Base-by-base conservation (phyloP, 2,888 invertebrate genomes). In the Latheticus oryzae region DNA sequence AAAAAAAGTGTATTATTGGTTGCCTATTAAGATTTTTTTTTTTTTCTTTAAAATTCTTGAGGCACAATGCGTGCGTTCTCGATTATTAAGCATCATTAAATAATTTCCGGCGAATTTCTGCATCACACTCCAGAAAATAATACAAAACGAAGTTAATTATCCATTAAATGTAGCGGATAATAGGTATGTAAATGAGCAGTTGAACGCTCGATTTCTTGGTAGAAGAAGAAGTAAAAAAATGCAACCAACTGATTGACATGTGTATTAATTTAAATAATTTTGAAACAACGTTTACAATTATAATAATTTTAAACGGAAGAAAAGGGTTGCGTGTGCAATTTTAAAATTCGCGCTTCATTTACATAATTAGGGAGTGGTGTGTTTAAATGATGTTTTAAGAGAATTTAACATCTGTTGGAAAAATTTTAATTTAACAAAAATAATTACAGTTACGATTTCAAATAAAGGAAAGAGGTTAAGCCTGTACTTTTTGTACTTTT, bases 181-280 rank as follows among this genome's bases (percentile, higher is more conserved):
- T 58, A n/a, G 53, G 43, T 50, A 61, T 61, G 61, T 47, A 61
- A 61, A 61, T 61, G 51, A 38, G 51, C 26, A 38, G 52, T 40
- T 42, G 42, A 35, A 35, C 13, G 23, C 35, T 33, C 48, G 48
- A 33, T 42, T 42, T 42, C 24, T 16, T 16, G 37, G n/a, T n/a
- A n/a, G n/a, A n/a, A n/a, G n/a, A n/a, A n/a, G n/a, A n/a, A n/a
- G n/a, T n/a, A n/a, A 54, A 54, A 54, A 54, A 54, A 54, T 28
- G 24, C 43, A 58, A n/a, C n/a, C n/a, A 62, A 62, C 40, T 60
- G 54, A 62, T 58, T 60, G 62, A 62, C 60, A 58, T 54, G 60
- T 50, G 60, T 62, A 60, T 60, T 60, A 62, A 62, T 62, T 60
- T 60, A 40, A 62, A 60, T 58, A 62, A 62, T 60, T 62, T 62